These are phyloP conservation scores for Cryptoprocta ferox DNA, from an alignment of 2,797 vertebrate genomes.

Conservation along the genomic window DNA sequence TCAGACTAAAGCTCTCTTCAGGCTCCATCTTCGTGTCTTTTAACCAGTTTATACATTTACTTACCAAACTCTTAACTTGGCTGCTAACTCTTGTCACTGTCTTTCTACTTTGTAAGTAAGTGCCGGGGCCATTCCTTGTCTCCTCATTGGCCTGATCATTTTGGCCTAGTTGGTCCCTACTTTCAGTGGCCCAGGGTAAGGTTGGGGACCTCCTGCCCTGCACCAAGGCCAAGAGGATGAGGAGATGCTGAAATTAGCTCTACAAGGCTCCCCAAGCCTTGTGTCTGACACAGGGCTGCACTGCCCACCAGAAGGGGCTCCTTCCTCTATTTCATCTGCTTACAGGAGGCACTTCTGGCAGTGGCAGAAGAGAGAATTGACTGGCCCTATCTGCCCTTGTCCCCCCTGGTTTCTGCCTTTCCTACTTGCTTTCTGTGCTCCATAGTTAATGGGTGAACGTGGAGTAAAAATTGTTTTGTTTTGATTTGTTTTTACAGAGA, in stretches of 20 bases:
- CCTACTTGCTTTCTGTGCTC: neutral
- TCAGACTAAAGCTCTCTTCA: no score
- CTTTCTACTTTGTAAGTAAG: neutral
- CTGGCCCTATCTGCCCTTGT: neutral
- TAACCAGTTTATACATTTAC: fast-evolving
- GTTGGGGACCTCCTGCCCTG: neutral
- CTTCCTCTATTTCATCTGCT: neutral
- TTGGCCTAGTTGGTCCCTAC: neutral
- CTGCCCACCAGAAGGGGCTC: fast-evolving
- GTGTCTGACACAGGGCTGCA: neutral
- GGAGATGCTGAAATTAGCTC: neutral
- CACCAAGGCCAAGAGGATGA: neutral
- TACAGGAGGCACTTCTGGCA: neutral
- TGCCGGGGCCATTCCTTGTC: neutral
- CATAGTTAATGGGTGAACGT: neutral
- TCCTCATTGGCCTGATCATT: neutral
- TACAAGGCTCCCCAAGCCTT: neutral
- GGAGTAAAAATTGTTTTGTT: neutral
- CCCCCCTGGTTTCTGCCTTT: neutral
- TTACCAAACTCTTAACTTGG: neutral
- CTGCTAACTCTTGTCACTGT: neutral
- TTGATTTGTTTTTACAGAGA: neutral
- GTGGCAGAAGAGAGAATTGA: neutral
- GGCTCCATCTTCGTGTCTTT: neutral
- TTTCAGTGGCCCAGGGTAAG: neutral